Evolutionary conservation across 1,140 invertebrate genomes (phyloP).

Genomic region (Drosophila sucinea): DNA sequence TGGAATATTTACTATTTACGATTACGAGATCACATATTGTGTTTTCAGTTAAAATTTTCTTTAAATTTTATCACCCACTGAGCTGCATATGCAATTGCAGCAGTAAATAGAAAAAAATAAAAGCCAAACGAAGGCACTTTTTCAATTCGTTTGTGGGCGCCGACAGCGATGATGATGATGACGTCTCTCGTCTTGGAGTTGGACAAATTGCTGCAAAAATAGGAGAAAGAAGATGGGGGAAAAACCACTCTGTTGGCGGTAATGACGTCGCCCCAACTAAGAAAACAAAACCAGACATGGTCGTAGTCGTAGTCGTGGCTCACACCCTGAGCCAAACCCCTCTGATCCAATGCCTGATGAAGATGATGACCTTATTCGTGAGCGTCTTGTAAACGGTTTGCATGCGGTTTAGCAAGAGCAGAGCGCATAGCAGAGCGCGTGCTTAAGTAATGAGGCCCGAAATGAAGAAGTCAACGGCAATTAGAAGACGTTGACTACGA

Average conservation of each 20-base stretch:
- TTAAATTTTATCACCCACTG: not conserved
- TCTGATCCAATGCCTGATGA: slow-evolving; percentile 13
- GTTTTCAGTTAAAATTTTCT: not conserved
- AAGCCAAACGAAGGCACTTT: slow-evolving; percentile 1
- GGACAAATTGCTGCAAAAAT: slow-evolving; percentile 44
- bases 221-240: slow-evolving; percentile 22
- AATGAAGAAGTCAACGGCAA: slow-evolving; percentile 65
- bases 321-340: slow-evolving; percentile 26
- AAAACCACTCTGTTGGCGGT: slow-evolving; percentile 39
- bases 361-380: slow-evolving; percentile 47
- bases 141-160: slow-evolving; percentile 22
- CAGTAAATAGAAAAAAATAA: not conserved
- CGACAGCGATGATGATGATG: slow-evolving; percentile 11
- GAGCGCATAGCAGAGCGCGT: slow-evolving; percentile 40
- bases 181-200: slow-evolving; percentile 46
- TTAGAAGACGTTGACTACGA: slow-evolving; percentile 54
- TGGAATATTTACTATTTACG: too few species aligned
- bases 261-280: slow-evolving; percentile 54
- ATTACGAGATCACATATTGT: not conserved
- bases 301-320: slow-evolving; percentile 9
- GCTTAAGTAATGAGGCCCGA: slow-evolving; percentile 72
- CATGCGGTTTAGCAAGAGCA: not conserved
- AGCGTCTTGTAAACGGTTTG: slow-evolving; percentile 42
- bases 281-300: slow-evolving; percentile 56
- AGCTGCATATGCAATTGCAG: not conserved